Conservation (phyloP, 2,113 vertebrate genomes). For the Murina feae region DNA sequence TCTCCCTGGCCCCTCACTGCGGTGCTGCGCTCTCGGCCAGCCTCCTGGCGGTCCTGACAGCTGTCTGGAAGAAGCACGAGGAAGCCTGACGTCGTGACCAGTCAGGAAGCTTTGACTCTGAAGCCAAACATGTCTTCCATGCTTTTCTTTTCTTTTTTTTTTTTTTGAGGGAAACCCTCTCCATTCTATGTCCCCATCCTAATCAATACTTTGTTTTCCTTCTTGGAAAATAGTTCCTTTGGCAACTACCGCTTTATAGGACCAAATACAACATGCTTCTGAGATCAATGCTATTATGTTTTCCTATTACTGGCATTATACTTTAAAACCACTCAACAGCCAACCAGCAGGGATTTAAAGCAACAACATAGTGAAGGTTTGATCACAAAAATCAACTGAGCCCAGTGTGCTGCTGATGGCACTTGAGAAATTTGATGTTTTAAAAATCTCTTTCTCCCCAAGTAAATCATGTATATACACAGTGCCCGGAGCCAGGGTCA, state of each 20-base stretch:
- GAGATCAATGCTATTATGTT: slow-evolving; percentile 26
- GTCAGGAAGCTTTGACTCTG: neutral
- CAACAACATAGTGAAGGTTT: slow-evolving; percentile 1
- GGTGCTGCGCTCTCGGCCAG: neutral
- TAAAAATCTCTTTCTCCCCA: neutral
- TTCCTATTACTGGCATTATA: slow-evolving; percentile 32
- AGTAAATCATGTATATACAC: neutral
- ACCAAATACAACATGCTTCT: neutral
- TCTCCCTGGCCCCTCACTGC: neutral
- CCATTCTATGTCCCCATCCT: neutral
- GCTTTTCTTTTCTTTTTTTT: neutral
- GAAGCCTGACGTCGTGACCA: fast-evolving
- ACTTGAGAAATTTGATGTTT: neutral
- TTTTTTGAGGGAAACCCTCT: neutral
- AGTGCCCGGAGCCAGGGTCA: neutral
- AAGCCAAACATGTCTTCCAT: neutral
- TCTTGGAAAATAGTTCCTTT: slow-evolving; percentile 17
- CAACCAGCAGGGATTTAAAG: slow-evolving; percentile 17
- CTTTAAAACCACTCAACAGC: slow-evolving; percentile 41
- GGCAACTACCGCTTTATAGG: neutral
- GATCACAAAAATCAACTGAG: slow-evolving; percentile 29
- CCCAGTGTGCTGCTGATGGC: neutral
- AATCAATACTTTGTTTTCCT: slow-evolving; percentile 33
- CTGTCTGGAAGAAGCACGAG: neutral
- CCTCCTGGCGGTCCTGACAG: neutral